phyloP scores from a whole-genome alignment of 2,113 vertebrate species.

The Bagarius yarrelli region DNA sequence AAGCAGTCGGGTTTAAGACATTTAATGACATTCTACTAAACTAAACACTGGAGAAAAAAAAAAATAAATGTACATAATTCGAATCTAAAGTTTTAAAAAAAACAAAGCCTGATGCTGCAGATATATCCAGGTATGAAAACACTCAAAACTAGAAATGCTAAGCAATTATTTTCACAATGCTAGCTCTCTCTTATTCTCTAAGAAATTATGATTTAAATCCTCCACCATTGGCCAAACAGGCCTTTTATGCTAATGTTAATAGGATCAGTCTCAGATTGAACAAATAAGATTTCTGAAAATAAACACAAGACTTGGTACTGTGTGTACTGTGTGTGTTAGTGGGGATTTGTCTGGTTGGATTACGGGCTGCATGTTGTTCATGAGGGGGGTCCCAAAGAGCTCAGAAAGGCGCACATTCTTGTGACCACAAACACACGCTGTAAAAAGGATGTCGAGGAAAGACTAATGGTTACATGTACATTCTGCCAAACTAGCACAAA shows the following conservation, averaged over 20 bases:
- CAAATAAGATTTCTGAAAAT: constrained; percentile 28
- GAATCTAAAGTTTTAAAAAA: too few species aligned
- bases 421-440: background rate
- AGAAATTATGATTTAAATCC: constrained; percentile 19
- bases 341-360: constrained; percentile 45
- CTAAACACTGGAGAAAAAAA: background rate
- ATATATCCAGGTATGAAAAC: background rate
- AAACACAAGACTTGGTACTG: constrained; percentile 35
- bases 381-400: constrained; percentile 34
- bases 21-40: background rate
- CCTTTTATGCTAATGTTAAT: constrained; percentile 33
- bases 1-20: background rate
- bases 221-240: constrained; percentile 12
- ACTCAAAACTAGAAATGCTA: background rate
- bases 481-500: constrained; percentile 49
- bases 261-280: constrained; percentile 13
- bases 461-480: constrained; percentile 20
- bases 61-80: too few species aligned
- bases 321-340: background rate
- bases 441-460: constrained; percentile 23
- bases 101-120: background rate
- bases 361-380: constrained; percentile 40
- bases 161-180: background rate
- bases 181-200: background rate
- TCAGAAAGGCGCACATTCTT: constrained; percentile 30